phyloP scores from a whole-genome alignment of 1,140 invertebrate genomes.

The Anagrus nilaparvatae region DNA sequence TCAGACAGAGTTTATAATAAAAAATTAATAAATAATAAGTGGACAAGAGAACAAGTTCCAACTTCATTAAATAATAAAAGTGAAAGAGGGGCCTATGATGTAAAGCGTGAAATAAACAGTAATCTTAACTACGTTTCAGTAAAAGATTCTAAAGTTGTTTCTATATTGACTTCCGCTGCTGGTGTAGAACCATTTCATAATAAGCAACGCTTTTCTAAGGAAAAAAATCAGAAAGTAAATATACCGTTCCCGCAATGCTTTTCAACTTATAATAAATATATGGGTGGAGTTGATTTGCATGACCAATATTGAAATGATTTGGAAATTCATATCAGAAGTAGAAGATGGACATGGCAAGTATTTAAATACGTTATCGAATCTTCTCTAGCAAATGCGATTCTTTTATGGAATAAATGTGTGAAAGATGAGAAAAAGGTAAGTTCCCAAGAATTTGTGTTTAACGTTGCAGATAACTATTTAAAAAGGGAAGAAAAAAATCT shows the following conservation, averaged over 20 bases:
- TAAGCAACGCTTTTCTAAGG: no score
- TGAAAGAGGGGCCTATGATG: slow-evolving; percentile 12
- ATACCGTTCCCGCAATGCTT: no score
- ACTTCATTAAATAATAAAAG: slow-evolving; percentile 13
- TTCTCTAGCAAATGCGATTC: no score
- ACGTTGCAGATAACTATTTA: no score
- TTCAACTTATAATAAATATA: slow-evolving; percentile 2
- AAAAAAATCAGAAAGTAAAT: no score
- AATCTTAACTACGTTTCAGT: slow-evolving; percentile 16
- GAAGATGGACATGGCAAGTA: slow-evolving; percentile 21
- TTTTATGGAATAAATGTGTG: no score
- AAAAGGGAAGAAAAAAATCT: no score
- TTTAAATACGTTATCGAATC: no score
- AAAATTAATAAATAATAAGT: no score
- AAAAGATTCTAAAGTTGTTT: slow-evolving; percentile 17
- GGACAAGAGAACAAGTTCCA: no score
- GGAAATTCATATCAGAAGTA: slow-evolving; percentile 15
- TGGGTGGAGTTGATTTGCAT: slow-evolving; percentile 5
- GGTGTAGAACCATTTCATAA: slow-evolving; percentile 11
- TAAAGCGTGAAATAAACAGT: slow-evolving; percentile 17
- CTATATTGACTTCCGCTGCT: slow-evolving; percentile 14
- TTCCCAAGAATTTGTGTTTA: no score
- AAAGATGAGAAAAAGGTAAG: no score
- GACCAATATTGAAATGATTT: slow-evolving; percentile 17
- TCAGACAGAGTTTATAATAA: slow-evolving; percentile 12